phyloP scores from a whole-genome alignment of 2,113 vertebrate genomes.

The Machaerirhynchus nigripectus region DNA sequence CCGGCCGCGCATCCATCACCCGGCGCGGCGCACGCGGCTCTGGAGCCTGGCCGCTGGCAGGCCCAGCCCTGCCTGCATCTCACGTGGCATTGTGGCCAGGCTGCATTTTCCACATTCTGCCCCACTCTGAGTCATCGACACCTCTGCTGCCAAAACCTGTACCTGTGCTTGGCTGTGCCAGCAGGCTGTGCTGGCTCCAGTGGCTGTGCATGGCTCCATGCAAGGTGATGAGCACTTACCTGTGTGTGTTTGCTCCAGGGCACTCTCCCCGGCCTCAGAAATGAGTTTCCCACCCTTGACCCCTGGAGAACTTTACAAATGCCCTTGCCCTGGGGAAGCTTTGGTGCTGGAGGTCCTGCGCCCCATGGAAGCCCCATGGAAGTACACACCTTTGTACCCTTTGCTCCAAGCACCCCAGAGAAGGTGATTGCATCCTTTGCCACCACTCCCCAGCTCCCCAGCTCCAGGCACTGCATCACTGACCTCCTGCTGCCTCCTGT shows the following conservation, averaged over 20 bases:
- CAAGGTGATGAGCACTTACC: accelerated
- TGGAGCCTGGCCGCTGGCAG: neutral
- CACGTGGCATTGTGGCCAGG: neutral
- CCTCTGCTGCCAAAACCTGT: neutral
- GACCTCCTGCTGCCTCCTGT: neutral
- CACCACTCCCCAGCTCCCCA: accelerated
- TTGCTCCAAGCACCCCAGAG: neutral
- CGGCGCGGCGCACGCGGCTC: neutral
- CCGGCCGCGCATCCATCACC: neutral
- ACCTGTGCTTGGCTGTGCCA: neutral
- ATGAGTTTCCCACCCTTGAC: neutral
- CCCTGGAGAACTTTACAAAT: accelerated
- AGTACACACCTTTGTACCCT: neutral
- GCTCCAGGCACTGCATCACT: neutral
- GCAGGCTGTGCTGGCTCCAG: neutral
- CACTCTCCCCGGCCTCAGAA: neutral
- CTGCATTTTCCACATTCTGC: conserved; percentile 61
- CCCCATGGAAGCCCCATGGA: accelerated
- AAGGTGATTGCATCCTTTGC: neutral
- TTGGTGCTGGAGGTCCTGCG: accelerated
- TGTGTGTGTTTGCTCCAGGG: accelerated
- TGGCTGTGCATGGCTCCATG: accelerated
- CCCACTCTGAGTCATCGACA: neutral
- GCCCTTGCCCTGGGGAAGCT: neutral
- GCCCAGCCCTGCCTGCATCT: conserved; percentile 33